Base-by-base conservation (phyloP, 2,113 vertebrate species). In the Ibidorhyncha struthersii region DNA sequence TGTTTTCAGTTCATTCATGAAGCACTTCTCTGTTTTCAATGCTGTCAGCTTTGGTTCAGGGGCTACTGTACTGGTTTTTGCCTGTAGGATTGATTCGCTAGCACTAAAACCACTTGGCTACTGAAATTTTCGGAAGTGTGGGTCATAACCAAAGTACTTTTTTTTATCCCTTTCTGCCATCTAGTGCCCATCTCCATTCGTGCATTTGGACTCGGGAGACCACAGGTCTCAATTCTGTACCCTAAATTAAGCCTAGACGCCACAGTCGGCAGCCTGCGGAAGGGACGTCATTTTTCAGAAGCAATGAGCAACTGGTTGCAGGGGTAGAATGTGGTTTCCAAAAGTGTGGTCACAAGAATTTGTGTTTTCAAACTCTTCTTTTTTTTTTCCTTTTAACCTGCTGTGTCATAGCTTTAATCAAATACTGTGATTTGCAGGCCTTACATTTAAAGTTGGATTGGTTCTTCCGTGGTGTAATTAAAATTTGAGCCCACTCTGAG, bases 171-270 rank as follows among this genome's bases (percentile, higher is more conserved):
- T 77, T 92, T 66, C 89, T 72, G 82, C 88, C 85, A 95, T 45
- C 96, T 96, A 93, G 85, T 87, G 90, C 58, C 47, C 47, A 53
- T 77, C 55, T 30, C 8, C 1, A 0, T 74, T 85, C 0, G 2
- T 82, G 76, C 87, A 53, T 30, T 76, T 58, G 81, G 67, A n/a
- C 22, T 45, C 12, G 9, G 47, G 15, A 78, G 53, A 56, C 12
- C 12, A 9, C 0, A 0, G 21, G 9, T 19, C 29, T 86, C 38
- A 49, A 2, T 76, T 81, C 47, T 0, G 0, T 45, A 18, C 14
- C 19, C 25, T 52, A 41, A 88, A 84, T 26, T 41, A 73, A 65
- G 20, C 40, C 47, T 14, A 13, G 13, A 34, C 0, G 5, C 41
- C 10, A 9, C 17, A 50, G 12, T 55, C 63, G 66, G 62, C 70